Base-by-base conservation (phyloP, 2,888 invertebrate genomes). In the Agonopterix heracliana region DNA sequence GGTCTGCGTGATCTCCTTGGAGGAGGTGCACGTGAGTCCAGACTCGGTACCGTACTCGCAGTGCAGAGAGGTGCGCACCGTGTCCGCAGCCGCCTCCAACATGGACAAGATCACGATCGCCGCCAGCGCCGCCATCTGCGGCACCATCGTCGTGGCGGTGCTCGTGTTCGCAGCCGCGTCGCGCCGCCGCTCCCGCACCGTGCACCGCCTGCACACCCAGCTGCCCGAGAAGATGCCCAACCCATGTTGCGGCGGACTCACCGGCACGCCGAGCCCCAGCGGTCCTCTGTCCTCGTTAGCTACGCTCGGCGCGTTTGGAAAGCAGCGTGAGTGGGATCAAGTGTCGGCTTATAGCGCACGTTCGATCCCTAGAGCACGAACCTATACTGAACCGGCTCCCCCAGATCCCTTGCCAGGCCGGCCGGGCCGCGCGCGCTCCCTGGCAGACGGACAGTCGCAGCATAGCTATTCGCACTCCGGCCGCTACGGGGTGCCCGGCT, bases 91-190 rank as follows among this genome's bases (percentile, higher is more conserved):
- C 44, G 93, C 95, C 47, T 94, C 95, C 49, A 95, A 96, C 83
- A 96, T 97, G 95, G 97, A 97, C 86, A 97, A 96, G 81, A 96
- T 97, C 69, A 97, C 97, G 47, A 97, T 97, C 68, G 96, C 95
- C 17, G 96, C 96, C 3, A 96, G 96, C 70, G 96, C 96, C 13
- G 96, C 96, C 50, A 97, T 97, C 71, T 97, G 97, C 78, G 96
- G 95, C 41, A 96, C 96, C 41, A 96, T 97, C 63, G 94, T 97
- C 52, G 92, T 96, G 44, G 97, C 96, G 0, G 96, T 97, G 50
- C 93, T 97, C 60, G 93, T 97, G 59, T 96, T 97, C 78, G 93
- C 97, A 48, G 95, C 96, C 45, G 96, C 96, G 14, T 95, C 95
- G 60, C 91, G 93, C 54, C 91, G 95, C 55, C 90, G 95, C 51